Evolutionary conservation across 1,140 invertebrate genomes (phyloP).

Genomic region (Diachasmimorpha longicaudata): DNA sequence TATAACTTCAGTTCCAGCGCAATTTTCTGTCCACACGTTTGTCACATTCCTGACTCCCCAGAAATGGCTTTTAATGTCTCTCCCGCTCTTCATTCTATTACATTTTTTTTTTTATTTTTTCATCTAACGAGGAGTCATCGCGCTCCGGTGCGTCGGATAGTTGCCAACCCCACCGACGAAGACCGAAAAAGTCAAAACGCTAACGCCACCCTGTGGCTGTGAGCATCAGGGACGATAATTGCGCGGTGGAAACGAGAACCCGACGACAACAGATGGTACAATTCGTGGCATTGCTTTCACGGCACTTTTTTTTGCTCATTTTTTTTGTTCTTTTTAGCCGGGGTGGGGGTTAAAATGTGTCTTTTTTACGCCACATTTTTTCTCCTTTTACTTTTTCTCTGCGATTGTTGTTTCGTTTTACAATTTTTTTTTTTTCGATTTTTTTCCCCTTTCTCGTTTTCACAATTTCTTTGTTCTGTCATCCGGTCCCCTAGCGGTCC

Average conservation of each 20-base stretch:
- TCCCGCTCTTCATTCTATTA: neutral
- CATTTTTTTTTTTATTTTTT: neutral
- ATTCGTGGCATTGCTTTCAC: neutral
- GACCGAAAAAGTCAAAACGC: conserved; percentile 3
- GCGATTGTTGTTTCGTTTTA: neutral
- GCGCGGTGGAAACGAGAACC: conserved; percentile 13
- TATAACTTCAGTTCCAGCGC: neutral
- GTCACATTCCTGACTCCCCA: neutral
- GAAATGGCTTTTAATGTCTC: neutral
- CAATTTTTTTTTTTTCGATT: neutral
- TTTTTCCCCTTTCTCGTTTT: neutral
- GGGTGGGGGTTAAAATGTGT: neutral
- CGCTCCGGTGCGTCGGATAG: neutral
- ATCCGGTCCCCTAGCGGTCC: neutral
- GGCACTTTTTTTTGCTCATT: neutral
- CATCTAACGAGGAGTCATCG: neutral
- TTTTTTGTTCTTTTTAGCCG: conserved; percentile 10
- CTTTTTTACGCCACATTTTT: neutral
- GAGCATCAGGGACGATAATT: conserved; percentile 17
- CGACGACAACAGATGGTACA: conserved; percentile 20
- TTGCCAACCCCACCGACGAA: neutral
- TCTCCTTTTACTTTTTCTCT: neutral
- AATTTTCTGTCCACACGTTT: conserved; percentile 1
- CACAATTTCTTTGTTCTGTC: neutral
- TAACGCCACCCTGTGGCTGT: neutral